These are phyloP conservation scores for Enchytraeus crypticus DNA, from an alignment of 2,888 invertebrate species.

Conservation along the genomic window DNA sequence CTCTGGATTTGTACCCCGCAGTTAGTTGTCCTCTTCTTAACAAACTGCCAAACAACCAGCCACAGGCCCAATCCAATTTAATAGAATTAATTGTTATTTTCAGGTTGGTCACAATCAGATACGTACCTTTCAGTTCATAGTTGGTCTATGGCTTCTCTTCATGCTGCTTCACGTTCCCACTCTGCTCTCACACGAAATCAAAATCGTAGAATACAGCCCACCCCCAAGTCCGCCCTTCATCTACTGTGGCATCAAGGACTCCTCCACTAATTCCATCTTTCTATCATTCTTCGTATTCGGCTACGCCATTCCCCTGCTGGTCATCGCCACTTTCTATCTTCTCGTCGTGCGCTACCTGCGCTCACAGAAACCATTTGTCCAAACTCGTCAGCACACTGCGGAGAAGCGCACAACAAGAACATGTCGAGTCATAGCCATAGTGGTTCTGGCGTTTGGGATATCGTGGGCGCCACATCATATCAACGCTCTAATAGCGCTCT, in stretches of 20 bases:
- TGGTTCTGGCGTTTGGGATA: slow-evolving; percentile 20
- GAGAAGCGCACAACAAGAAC: slow-evolving; percentile 16
- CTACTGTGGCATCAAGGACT: slow-evolving; percentile 5
- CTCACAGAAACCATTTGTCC: slow-evolving; percentile 40
- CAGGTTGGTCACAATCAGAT: slow-evolving; percentile 1
- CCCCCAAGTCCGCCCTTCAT: neutral
- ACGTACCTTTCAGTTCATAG: slow-evolving; percentile 10
- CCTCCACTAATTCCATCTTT: slow-evolving; percentile 26
- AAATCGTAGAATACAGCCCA: slow-evolving; percentile 13
- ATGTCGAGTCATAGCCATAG: slow-evolving; percentile 17
- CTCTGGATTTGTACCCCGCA: too few relatives aligned
- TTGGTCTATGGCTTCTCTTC: slow-evolving; percentile 17
- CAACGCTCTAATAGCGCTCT: slow-evolving; percentile 18
- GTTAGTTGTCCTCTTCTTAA: too few relatives aligned
- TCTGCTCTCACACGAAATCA: slow-evolving; percentile 15
- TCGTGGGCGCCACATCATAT: slow-evolving; percentile 23
- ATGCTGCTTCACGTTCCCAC: slow-evolving; percentile 19
- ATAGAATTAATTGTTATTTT: neutral
- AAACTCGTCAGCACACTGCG: neutral
- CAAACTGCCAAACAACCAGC: too few relatives aligned
- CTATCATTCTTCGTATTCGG: slow-evolving; percentile 66
- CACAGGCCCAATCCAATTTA: too few relatives aligned
- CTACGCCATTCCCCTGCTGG: slow-evolving; percentile 74
- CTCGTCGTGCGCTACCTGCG: slow-evolving; percentile 71
- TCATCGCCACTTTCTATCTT: slow-evolving; percentile 78